These are phyloP conservation scores for Condylura cristata DNA, from an alignment of 2,113 vertebrate species.

Conservation along the genomic window DNA sequence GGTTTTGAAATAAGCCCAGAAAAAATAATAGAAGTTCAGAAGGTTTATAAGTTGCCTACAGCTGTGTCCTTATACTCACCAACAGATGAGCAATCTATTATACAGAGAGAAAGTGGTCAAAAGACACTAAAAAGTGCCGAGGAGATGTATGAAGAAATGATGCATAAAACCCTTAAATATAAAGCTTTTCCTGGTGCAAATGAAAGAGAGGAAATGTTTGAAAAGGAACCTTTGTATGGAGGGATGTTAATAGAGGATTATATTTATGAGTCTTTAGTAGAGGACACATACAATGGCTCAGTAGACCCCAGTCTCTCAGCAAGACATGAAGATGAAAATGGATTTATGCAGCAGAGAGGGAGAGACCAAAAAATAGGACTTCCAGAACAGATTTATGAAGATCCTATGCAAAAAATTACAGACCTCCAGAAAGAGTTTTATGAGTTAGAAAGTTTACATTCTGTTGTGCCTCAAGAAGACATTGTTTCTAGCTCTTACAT, in stretches of 20 bases:
- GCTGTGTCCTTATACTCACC: constrained; percentile 94
- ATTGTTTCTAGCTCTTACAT: constrained; percentile 86
- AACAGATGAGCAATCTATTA: constrained; percentile 82
- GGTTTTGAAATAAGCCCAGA: constrained; percentile 95
- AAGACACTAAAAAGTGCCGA: constrained; percentile 93
- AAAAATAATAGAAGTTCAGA: constrained; percentile 96
- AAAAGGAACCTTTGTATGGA: constrained; percentile 96
- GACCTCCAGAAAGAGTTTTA: constrained; percentile 91
- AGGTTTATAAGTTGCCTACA: constrained; percentile 92
- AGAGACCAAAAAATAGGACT: constrained; percentile 89
- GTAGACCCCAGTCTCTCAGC: constrained; percentile 81
- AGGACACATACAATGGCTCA: constrained; percentile 88
- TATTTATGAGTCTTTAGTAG: constrained; percentile 97
- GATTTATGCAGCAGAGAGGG: constrained; percentile 84
- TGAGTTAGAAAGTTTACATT: constrained; percentile 88
- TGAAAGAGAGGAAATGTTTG: constrained; percentile 91
- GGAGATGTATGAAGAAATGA: constrained; percentile 95
- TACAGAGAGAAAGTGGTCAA: constrained; percentile 81
- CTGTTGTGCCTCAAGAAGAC: constrained; percentile 86
- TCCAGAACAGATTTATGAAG: constrained; percentile 92
- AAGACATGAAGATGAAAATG: constrained; percentile 84
- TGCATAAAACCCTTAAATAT: constrained; percentile 92
- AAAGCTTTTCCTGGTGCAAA: constrained; percentile 88
- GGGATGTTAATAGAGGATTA: constrained; percentile 99
- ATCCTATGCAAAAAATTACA: constrained; percentile 90